Percentiles rank a stretch among this genome's conserved stretches.
Conservation (phyloP, 2,113 vertebrate genomes). For the Xiphias gladius region DNA sequence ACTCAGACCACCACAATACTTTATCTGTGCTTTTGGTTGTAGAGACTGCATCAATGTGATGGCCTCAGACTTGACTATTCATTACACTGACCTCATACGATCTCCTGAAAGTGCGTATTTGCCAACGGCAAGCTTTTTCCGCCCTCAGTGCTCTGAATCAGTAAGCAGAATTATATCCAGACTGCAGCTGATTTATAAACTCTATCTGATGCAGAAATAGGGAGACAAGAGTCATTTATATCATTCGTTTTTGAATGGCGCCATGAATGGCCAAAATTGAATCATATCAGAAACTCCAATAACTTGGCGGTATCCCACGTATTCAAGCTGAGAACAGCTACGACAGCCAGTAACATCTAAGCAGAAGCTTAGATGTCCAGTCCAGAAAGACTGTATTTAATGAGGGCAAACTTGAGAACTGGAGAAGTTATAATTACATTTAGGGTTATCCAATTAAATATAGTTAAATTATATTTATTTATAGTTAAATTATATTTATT, state of each 20-base stretch:
- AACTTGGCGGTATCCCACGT: neutral
- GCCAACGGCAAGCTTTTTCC: conserved; percentile 17
- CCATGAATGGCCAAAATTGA: neutral
- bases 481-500: neutral
- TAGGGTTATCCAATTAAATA: neutral
- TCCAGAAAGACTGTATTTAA: neutral
- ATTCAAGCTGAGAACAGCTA: neutral
- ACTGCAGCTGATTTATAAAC: conserved; percentile 35
- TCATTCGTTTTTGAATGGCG: neutral
- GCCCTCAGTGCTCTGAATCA: conserved; percentile 17
- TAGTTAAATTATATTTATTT: neutral
- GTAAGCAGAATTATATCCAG: conserved; percentile 8
- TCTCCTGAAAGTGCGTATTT: conserved; percentile 29
- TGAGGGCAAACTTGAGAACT: too few species aligned
- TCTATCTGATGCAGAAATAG: neutral
- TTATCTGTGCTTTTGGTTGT: neutral
- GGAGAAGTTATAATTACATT: neutral
- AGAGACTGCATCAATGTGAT: conserved; percentile 24
- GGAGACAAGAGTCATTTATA: neutral
- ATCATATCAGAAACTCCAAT: neutral
- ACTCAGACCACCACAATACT: neutral
- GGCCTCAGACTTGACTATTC: conserved; percentile 38
- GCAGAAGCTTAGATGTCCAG: neutral
- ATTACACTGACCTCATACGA: conserved; percentile 29
- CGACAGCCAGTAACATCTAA: too few species aligned